Conservation (phyloP, 2,888 invertebrate species). For the Erebia aethiops region DNA sequence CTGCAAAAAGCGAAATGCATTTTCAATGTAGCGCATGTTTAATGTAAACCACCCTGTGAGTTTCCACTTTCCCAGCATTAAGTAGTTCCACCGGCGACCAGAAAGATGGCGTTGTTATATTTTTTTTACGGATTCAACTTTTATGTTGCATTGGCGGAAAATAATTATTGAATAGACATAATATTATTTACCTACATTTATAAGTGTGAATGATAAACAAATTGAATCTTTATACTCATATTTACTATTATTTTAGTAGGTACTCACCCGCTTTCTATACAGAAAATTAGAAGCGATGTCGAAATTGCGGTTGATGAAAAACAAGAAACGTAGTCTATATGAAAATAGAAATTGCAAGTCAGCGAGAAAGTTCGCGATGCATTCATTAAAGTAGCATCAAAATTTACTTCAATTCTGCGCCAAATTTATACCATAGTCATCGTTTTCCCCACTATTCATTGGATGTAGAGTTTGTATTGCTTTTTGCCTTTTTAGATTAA, state of each 20-base stretch:
- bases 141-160: background rate
- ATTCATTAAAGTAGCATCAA: slow-evolving; percentile 64
- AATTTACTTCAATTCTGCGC: slow-evolving; percentile 64
- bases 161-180: background rate
- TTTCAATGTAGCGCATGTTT: slow-evolving; percentile 24
- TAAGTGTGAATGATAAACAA: too few relatives aligned
- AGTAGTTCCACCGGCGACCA: slow-evolving; percentile 28
- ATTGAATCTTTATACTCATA: too few relatives aligned
- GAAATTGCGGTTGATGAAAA: slow-evolving; percentile 40
- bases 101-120: slow-evolving; percentile 38
- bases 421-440: slow-evolving; percentile 57
- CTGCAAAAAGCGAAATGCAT: slow-evolving; percentile 19
- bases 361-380: slow-evolving; percentile 66
- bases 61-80: slow-evolving; percentile 25
- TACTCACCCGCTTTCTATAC: too few relatives aligned
- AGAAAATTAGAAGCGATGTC: slow-evolving; percentile 23
- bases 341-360: slow-evolving; percentile 64
- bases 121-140: background rate
- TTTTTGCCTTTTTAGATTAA: slow-evolving; percentile 29
- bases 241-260: too few relatives aligned
- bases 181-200: too few relatives aligned
- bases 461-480: slow-evolving; percentile 32
- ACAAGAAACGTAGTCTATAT: slow-evolving; percentile 46
- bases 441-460: slow-evolving; percentile 47
- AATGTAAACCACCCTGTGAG: slow-evolving; percentile 21